Evolutionary conservation across 2,113 vertebrate genomes (phyloP).

Genomic region (Dromiciops gliroides): DNA sequence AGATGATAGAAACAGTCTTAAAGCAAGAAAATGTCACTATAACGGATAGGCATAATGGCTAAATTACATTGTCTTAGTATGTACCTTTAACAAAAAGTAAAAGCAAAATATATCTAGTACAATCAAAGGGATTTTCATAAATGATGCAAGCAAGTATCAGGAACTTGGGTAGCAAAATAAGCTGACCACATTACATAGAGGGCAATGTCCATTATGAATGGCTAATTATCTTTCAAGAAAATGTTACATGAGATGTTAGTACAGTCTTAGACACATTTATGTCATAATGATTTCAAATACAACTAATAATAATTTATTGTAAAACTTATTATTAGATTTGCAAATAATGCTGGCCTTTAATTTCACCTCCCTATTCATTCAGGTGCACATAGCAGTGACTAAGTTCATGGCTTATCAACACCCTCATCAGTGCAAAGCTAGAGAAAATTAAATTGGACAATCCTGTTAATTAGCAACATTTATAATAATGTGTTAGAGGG

Average conservation of each 20-base stretch:
- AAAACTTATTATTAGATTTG: background rate
- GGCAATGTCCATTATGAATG: background rate
- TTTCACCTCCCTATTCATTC: background rate
- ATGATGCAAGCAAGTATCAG: background rate
- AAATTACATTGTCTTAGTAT: background rate
- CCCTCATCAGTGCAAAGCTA: background rate
- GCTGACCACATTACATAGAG: background rate
- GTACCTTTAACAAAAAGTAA: background rate
- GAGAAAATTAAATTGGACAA: background rate
- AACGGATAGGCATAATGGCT: background rate
- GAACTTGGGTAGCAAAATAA: conserved; percentile 10
- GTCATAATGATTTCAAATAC: conserved; percentile 3
- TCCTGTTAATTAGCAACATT: conserved; percentile 9
- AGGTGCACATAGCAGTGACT: background rate
- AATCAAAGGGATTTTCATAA: conserved; percentile 13
- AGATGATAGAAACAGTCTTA: background rate
- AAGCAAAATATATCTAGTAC: conserved; percentile 9
- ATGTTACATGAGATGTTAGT: background rate
- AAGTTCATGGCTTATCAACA: background rate
- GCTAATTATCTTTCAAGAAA: background rate
- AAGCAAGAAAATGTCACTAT: background rate
- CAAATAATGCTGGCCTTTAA: background rate
- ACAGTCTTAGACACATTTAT: background rate
- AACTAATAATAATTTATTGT: conserved; percentile 13
- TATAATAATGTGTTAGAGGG: background rate